Evolutionary conservation across 2,888 invertebrate genomes (phyloP), one percentile per base, ranked within the genome.

Genomic region (Eremobia ochroleuca): DNA sequence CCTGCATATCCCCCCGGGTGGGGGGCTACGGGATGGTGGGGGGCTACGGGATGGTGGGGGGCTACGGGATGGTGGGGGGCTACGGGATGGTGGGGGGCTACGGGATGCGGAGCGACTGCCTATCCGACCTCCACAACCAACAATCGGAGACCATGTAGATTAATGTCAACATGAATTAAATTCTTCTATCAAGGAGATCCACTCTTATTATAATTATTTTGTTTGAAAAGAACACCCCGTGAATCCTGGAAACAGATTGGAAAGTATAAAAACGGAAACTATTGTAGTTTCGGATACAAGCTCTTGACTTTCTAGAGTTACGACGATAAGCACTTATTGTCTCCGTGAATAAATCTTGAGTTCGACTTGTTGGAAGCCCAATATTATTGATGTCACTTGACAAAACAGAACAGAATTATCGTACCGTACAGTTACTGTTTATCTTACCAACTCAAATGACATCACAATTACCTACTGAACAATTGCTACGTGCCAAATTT

Each of bases 331-430:
- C 68, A 65, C 37, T 64, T 37, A 49, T 81, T 85, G 82, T 80
- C 74, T 85, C 28, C 49, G 37, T n/a, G 74, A 82, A 79, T 84
- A 74, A 79, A 82, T 82, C 85, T 74, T 40, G 43, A 46, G 58
- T 79, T 66, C 52, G 58, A 62, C 66, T 70, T 62, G 59, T 83
- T 70, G 5, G 65, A 70, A 73, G 66, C 31, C 31, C 66, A 52
- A 79, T n/a, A n/a, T 55, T 55, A 55, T 68, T 55, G 65, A 65
- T n/a, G n/a, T n/a, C n/a, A 55, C 34, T 67, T 9, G 49, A 49
- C 25, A 31, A 31, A 67, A 67, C 49, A 52, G 34, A 49, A 49
- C 4, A 49, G 25, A 15, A 46, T 21, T 25, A 67, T 31, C 49
- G 3, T 49, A 34, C 25, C 21, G 9, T 3, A n/a, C 52, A 2